These are phyloP conservation scores for Protophormia terraenovae DNA, from an alignment of 2,888 invertebrate species.

Conservation along the genomic window DNA sequence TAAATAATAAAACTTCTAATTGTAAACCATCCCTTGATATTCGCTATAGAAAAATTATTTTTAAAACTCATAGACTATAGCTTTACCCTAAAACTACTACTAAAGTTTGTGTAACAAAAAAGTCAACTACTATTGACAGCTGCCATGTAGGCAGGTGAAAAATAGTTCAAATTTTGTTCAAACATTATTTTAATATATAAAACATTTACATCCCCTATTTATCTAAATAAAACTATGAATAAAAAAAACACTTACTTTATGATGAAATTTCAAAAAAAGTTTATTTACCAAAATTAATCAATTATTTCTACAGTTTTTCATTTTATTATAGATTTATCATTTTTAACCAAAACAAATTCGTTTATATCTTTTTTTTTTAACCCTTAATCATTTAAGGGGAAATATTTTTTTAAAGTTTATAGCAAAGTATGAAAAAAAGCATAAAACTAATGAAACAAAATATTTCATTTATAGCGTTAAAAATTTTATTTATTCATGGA, in stretches of 20 bases:
- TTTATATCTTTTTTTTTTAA: neutral
- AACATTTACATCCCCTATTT: neutral
- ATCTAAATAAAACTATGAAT: neutral
- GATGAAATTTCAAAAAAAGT: neutral
- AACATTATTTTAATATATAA: neutral
- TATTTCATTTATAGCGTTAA: slow-evolving; percentile 24
- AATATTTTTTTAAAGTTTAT: neutral
- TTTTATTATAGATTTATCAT: slow-evolving; percentile 1
- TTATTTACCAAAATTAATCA: slow-evolving; percentile 9
- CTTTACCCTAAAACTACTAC: neutral
- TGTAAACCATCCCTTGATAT: neutral
- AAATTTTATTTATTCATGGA: slow-evolving; percentile 33
- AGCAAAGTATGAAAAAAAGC: neutral
- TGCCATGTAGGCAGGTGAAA: slow-evolving; percentile 9
- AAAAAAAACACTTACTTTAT: neutral
- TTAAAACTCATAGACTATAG: neutral
- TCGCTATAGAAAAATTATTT: neutral
- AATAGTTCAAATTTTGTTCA: neutral
- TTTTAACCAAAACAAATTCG: slow-evolving; percentile 6
- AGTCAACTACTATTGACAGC: slow-evolving; percentile 11
- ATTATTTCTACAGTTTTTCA: slow-evolving; percentile 11
- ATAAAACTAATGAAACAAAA: slow-evolving; percentile 42
- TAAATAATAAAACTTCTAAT: neutral
- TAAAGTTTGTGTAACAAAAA: neutral
- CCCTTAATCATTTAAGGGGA: slow-evolving; percentile 10